Conservation (phyloP, 2,113 vertebrate genomes). For the Spheniscus mendiculus region DNA sequence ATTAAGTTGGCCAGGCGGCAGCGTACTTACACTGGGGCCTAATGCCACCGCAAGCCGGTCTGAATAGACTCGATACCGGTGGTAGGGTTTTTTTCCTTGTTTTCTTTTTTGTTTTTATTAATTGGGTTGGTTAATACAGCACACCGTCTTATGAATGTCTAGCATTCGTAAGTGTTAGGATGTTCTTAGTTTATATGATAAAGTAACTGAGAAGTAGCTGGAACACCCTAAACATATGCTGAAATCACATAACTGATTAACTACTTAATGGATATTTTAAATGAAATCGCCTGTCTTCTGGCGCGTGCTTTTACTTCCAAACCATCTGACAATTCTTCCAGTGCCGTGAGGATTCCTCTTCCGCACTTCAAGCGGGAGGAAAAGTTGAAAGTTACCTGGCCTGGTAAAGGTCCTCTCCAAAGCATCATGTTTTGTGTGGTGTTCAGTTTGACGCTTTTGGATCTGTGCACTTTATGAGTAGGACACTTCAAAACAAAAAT, state of each 20-base stretch:
- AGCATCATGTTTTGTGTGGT: neutral
- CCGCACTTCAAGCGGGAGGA: neutral
- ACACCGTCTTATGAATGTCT: neutral
- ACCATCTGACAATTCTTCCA: neutral
- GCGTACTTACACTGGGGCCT: neutral
- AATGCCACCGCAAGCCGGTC: neutral
- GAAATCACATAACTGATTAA: neutral
- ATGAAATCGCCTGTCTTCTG: neutral
- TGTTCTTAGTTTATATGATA: neutral
- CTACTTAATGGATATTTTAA: neutral
- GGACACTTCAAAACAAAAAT: neutral
- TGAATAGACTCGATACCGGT: accelerated
- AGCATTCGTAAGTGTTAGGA: neutral
- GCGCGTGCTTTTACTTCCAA: neutral
- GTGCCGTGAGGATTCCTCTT: neutral
- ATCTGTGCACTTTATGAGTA: neutral
- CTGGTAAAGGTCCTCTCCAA: neutral
- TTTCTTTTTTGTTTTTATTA: neutral
- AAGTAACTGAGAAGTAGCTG: neutral
- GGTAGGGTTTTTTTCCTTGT: neutral
- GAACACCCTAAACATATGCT: neutral
- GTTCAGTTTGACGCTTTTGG: neutral
- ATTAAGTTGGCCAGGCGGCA: neutral
- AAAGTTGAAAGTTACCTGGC: neutral
- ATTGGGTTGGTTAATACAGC: neutral